phyloP scores from a whole-genome alignment of 2,797 vertebrate genomes.

The Psittacula echo region DNA sequence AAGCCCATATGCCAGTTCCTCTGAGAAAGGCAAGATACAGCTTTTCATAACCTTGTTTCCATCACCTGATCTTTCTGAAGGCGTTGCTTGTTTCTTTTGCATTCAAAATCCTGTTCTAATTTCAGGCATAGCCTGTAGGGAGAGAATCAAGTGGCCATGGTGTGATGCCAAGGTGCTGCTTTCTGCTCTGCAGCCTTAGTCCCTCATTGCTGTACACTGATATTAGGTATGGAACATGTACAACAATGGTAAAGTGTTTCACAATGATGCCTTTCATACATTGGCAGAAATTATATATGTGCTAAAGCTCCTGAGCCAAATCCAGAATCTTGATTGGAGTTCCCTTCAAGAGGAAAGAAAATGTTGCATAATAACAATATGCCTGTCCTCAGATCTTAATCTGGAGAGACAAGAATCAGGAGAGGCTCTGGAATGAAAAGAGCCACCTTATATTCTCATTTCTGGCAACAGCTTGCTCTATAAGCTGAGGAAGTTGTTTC shows the following conservation, averaged over 20 bases:
- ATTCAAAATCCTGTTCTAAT: background rate
- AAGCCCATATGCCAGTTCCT: accelerated
- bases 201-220: background rate
- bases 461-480: background rate
- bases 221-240: background rate
- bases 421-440: background rate
- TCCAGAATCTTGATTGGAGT: background rate
- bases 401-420: background rate
- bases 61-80: background rate
- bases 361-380: background rate
- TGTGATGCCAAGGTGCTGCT: background rate
- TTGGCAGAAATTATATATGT: background rate
- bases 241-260: background rate
- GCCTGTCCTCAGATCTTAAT: background rate
- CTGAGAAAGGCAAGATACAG: background rate
- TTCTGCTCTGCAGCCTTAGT: background rate
- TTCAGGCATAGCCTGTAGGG: background rate
- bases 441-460: background rate
- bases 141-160: accelerated
- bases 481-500: background rate
- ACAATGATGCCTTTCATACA: background rate
- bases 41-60: background rate
- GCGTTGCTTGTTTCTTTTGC: background rate
- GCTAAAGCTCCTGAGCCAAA: background rate
- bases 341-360: background rate